A percentile compares a stretch with the other conserved stretches of the same genome.
These are phyloP conservation scores for Conger conger DNA, from an alignment of 2,113 vertebrate species.

Conservation along the genomic window DNA sequence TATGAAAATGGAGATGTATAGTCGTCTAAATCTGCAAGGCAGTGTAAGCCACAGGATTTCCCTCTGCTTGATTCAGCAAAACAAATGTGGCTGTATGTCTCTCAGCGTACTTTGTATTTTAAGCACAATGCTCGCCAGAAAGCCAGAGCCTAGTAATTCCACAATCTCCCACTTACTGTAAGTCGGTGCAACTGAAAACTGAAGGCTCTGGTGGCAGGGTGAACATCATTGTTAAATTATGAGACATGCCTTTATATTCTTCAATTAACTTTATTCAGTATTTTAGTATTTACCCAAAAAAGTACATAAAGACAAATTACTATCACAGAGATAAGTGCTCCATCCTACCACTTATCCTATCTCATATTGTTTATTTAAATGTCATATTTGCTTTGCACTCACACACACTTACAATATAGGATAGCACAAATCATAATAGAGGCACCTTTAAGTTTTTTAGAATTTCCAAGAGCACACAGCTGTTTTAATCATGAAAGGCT, in stretches of 20 bases:
- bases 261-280: not conserved
- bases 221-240: not conserved
- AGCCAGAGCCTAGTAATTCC: not conserved
- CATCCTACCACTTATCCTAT: too few relatives aligned
- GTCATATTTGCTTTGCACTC: not conserved
- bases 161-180: not conserved
- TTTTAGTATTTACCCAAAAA: not conserved
- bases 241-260: not conserved
- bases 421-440: conserved; percentile 20
- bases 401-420: not conserved
- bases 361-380: not conserved
- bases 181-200: not conserved
- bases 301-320: not conserved
- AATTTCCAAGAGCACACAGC: conserved; percentile 30
- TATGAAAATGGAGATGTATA: not conserved
- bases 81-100: not conserved
- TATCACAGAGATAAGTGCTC: not conserved
- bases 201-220: not conserved
- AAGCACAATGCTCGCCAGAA: not conserved
- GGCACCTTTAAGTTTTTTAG: conserved; percentile 14
- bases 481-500: conserved; percentile 35
- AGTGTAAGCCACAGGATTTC: not conserved
- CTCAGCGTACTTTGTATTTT: not conserved
- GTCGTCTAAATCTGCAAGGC: not conserved
- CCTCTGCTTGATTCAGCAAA: not conserved